Conservation (phyloP, 2,797 vertebrate species). For the Ibycter americanus region DNA sequence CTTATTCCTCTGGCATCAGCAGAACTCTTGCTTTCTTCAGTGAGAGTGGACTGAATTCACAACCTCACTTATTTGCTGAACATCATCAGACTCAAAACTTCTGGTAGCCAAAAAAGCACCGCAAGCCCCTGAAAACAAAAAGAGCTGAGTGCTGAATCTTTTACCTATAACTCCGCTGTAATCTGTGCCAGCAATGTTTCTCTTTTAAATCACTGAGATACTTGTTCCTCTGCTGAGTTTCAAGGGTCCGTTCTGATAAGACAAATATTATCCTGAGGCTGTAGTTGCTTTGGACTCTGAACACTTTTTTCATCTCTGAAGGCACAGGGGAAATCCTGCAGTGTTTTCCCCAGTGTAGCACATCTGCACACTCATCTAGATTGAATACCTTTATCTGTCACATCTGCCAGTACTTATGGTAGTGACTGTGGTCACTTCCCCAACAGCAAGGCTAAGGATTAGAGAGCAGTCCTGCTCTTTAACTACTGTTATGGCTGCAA, state of each 20-base stretch:
- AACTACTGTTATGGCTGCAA: not conserved
- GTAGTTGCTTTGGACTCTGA: not conserved
- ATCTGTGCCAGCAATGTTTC: not conserved
- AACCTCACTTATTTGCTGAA: not conserved
- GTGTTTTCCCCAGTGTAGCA: not conserved
- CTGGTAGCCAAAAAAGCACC: not conserved
- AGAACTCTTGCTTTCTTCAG: not conserved
- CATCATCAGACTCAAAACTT: not conserved
- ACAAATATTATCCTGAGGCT: not conserved
- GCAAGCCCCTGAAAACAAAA: not conserved
- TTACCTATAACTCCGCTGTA: not conserved
- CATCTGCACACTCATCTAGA: not conserved
- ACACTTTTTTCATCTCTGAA: not conserved
- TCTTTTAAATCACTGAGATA: not conserved
- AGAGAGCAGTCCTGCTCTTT: not conserved
- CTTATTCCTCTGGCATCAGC: not conserved
- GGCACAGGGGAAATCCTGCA: not conserved
- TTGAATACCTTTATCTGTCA: not conserved
- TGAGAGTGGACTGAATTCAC: not conserved
- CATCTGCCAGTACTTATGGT: not conserved
- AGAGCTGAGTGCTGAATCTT: fast-evolving
- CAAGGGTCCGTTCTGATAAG: not conserved
- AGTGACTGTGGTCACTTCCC: not conserved
- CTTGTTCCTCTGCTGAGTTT: not conserved
- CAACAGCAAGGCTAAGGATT: not conserved